Evolutionary conservation across 2,888 invertebrate genomes (phyloP).

Genomic region (Tetragonisca angustula): DNA sequence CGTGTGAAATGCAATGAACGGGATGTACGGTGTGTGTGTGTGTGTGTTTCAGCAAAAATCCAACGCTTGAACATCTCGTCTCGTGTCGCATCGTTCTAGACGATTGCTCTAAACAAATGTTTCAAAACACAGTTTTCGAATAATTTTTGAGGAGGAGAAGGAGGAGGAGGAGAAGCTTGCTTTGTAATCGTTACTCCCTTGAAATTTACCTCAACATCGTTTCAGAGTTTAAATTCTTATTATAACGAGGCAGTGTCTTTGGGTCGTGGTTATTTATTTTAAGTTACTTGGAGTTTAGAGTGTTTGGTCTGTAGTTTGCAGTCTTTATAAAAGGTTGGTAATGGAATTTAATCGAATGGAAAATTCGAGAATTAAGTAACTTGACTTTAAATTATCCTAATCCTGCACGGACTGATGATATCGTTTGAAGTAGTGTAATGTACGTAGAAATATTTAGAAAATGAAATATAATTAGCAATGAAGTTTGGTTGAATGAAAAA

Average conservation of each 20-base stretch:
- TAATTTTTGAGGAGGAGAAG: background rate
- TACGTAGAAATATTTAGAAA: no score
- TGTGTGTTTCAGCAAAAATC: background rate
- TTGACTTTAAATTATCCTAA: no score
- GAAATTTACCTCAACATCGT: background rate
- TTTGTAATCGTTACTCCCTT: background rate
- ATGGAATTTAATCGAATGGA: no score
- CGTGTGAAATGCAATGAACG: constrained; percentile 12
- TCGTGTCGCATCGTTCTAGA: background rate
- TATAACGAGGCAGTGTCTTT: background rate
- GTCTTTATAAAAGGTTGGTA: no score
- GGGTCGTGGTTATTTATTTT: no score
- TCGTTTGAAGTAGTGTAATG: no score
- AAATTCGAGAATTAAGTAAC: no score
- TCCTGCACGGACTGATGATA: no score
- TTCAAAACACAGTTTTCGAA: background rate
- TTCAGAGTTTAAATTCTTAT: background rate
- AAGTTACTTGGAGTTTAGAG: no score
- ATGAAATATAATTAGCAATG: no score
- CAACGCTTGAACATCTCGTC: background rate
- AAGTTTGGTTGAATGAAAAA: no score
- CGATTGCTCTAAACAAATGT: background rate
- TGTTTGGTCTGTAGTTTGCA: no score
- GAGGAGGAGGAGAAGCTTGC: background rate
- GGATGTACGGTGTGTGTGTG: background rate